phyloP scores from a whole-genome alignment of 2,113 vertebrate genomes.

The Ellobius talpinus region DNA sequence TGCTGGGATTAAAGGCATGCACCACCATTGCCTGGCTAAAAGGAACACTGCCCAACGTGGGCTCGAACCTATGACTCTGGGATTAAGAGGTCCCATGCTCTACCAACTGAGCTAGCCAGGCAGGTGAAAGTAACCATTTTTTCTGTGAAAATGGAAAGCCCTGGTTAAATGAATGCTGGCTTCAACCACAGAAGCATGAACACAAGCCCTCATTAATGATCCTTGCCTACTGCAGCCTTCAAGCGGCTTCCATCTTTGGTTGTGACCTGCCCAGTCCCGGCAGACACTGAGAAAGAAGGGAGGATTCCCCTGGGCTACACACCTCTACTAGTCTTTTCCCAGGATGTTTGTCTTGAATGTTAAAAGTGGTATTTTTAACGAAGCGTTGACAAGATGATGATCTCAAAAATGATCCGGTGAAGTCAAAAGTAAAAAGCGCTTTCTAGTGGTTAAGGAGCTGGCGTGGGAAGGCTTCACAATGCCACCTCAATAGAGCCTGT shows the following conservation, averaged over 20 bases:
- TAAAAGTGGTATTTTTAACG: slow-evolving; percentile 33
- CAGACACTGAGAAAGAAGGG: not conserved
- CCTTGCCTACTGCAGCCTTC: not conserved
- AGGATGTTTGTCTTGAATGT: not conserved
- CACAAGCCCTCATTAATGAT: not conserved
- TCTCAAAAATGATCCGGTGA: not conserved
- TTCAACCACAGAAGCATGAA: not conserved
- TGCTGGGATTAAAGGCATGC: too few relatives aligned
- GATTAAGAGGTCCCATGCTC: too few relatives aligned
- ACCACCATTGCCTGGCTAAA: too few relatives aligned
- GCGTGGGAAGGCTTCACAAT: not conserved
- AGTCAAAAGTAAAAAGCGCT: slow-evolving; percentile 10
- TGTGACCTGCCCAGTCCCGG: not conserved
- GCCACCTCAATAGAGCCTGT: not conserved
- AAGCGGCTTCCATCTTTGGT: not conserved
- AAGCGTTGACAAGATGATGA: not conserved
- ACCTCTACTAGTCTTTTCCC: not conserved
- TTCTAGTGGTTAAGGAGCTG: not conserved
- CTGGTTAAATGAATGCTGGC: slow-evolving; percentile 5
- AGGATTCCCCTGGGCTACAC: not conserved
- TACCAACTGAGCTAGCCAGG: too few relatives aligned
- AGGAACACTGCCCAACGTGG: too few relatives aligned
- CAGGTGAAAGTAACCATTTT: not conserved
- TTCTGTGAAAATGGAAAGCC: slow-evolving; percentile 7
- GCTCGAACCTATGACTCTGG: too few relatives aligned